Evolutionary conservation across 2,888 invertebrate genomes (phyloP).

Genomic region (Melanotus villosus): DNA sequence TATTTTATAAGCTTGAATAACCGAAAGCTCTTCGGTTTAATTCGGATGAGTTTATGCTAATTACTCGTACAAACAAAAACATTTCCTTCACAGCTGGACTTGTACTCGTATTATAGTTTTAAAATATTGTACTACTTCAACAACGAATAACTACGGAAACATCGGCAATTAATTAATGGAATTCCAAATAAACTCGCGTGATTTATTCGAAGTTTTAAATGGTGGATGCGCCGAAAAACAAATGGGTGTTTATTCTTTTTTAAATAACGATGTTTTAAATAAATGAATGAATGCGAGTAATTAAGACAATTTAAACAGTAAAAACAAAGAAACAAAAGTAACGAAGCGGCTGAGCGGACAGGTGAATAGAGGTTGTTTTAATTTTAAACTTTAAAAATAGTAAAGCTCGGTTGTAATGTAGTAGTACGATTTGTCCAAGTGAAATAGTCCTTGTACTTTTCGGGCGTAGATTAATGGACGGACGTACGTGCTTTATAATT

Average conservation of each 20-base stretch:
- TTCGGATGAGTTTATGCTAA: too few species aligned
- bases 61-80: too few species aligned
- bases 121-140: too few species aligned
- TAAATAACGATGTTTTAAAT: not conserved
- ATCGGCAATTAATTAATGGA: too few species aligned
- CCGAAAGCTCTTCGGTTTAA: too few species aligned
- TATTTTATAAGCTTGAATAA: too few species aligned
- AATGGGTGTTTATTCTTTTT: not conserved
- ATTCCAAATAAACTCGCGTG: too few species aligned
- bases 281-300: conserved; percentile 9
- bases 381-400: conserved; percentile 42
- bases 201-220: too few species aligned
- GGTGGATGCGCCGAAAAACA: too few species aligned
- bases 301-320: conserved; percentile 15
- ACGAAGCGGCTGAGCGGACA: conserved; percentile 18
- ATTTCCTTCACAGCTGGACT: too few species aligned
- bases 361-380: conserved; percentile 37
- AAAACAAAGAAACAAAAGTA: conserved; percentile 20
- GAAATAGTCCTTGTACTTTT: conserved; percentile 19
- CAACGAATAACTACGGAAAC: too few species aligned
- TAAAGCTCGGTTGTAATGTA: conserved; percentile 17
- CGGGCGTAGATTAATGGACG: conserved; percentile 27
- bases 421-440: conserved; percentile 34
- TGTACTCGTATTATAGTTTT: too few species aligned
- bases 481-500: not conserved